Evolutionary conservation across 1,140 invertebrate genomes (phyloP).

Genomic region (Aphelenchoides fujianensis): DNA sequence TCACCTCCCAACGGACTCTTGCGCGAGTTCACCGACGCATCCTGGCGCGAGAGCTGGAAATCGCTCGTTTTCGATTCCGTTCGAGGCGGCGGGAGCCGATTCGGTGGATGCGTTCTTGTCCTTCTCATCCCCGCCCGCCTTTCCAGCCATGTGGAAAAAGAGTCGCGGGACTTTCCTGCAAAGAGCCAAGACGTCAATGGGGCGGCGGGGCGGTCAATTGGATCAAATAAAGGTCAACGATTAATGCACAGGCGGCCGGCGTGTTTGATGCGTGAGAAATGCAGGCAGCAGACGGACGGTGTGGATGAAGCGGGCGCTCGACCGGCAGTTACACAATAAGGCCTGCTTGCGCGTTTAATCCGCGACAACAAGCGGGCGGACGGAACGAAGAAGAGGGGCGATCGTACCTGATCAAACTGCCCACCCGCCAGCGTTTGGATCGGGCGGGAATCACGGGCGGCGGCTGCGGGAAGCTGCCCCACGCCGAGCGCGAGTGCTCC

Average conservation of each 20-base stretch:
- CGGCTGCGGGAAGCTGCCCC: background rate
- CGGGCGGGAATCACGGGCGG: background rate
- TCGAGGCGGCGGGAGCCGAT: conserved; percentile 21
- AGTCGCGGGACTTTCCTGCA: conserved; percentile 22
- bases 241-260: background rate
- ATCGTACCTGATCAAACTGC: conserved; percentile 2
- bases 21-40: conserved; percentile 38
- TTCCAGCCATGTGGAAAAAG: conserved; percentile 34
- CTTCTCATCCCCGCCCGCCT: conserved; percentile 22
- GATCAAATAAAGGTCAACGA: background rate
- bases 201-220: background rate
- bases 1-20: conserved; percentile 42
- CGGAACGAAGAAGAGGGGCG: background rate
- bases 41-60: conserved; percentile 45
- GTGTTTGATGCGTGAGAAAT: background rate
- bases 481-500: background rate
- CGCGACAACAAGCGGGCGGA: background rate
- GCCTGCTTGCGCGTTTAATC: conserved; percentile 1
- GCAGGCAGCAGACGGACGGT: no score
- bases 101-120: conserved; percentile 12
- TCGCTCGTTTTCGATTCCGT: conserved; percentile 35
- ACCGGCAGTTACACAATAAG: background rate
- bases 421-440: background rate
- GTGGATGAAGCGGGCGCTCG: background rate
- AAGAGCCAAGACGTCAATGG: background rate